A percentile compares a stretch with the other conserved stretches of the same genome.
phyloP scores from a whole-genome alignment of 1,140 invertebrate species.

The Halictus rubicundus region DNA sequence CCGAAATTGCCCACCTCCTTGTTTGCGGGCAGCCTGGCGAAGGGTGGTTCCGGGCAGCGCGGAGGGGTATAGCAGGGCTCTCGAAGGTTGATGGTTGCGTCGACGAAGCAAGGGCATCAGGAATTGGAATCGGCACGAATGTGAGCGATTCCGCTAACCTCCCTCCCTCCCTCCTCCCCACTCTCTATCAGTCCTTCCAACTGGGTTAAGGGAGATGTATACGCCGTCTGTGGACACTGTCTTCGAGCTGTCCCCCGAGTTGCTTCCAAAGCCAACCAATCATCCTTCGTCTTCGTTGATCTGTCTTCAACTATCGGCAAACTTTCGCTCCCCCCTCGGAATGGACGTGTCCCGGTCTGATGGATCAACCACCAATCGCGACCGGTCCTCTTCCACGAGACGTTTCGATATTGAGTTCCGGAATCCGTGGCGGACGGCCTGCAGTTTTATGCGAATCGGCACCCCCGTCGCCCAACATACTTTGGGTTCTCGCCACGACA shows the following conservation, averaged over 20 bases:
- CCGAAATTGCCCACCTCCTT: constrained; percentile 74
- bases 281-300: constrained; percentile 57
- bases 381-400: constrained; percentile 20
- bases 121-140: constrained; percentile 55
- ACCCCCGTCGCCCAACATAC: no score
- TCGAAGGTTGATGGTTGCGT: background rate
- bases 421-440: background rate
- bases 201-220: background rate
- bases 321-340: constrained; percentile 35
- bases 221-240: constrained; percentile 14
- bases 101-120: constrained; percentile 27
- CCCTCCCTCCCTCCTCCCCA: no score
- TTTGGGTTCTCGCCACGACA: no score
- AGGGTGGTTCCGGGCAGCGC: background rate
- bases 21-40: constrained; percentile 68
- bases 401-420: constrained; percentile 49
- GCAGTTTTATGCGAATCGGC: no score
- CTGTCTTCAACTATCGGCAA: constrained; percentile 55
- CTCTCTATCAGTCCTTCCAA: no score
- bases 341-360: constrained; percentile 49
- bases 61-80: no score
- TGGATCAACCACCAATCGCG: constrained; percentile 60
- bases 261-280: constrained; percentile 48
- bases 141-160: constrained; percentile 29
- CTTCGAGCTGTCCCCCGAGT: constrained; percentile 23